These are phyloP conservation scores for Gallinago jamesoni DNA, from an alignment of 2,113 vertebrate species.

Conservation along the genomic window DNA sequence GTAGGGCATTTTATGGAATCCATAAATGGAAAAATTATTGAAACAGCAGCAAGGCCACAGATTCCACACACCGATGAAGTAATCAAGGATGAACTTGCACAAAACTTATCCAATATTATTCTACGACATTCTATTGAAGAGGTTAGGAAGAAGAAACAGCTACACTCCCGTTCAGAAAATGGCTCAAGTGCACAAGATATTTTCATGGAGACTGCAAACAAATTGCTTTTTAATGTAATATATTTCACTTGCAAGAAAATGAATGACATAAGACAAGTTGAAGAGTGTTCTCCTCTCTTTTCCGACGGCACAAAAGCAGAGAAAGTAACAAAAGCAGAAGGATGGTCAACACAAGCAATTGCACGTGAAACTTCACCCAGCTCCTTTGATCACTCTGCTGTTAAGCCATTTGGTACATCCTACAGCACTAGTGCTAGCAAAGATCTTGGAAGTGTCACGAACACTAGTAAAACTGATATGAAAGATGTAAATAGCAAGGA, in stretches of 20 bases:
- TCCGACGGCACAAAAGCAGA: not conserved
- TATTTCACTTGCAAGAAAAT: slow-evolving; percentile 89
- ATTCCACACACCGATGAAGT: slow-evolving; percentile 72
- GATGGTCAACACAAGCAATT: not conserved
- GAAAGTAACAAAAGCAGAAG: slow-evolving; percentile 2
- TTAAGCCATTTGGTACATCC: not conserved
- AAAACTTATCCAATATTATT: slow-evolving; percentile 86
- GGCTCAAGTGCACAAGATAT: slow-evolving; percentile 66
- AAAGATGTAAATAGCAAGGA: not conserved
- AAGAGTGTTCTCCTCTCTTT: slow-evolving; percentile 60
- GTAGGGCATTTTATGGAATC: slow-evolving; percentile 85
- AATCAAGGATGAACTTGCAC: slow-evolving; percentile 82
- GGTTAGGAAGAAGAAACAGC: slow-evolving; percentile 77
- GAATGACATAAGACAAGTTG: slow-evolving; percentile 73
- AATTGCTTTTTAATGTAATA: slow-evolving; percentile 86
- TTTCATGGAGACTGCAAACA: slow-evolving; percentile 82
- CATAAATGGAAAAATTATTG: slow-evolving; percentile 82
- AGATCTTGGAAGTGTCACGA: not conserved
- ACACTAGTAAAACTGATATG: not conserved
- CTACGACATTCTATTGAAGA: slow-evolving; percentile 88
- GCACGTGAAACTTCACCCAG: not conserved
- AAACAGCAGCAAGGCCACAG: slow-evolving; percentile 79
- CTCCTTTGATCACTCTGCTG: not conserved
- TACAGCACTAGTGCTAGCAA: not conserved
- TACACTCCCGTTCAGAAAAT: slow-evolving; percentile 55